These are phyloP conservation scores for Catocala nupta DNA, from an alignment of 2,888 invertebrate genomes.

Conservation along the genomic window DNA sequence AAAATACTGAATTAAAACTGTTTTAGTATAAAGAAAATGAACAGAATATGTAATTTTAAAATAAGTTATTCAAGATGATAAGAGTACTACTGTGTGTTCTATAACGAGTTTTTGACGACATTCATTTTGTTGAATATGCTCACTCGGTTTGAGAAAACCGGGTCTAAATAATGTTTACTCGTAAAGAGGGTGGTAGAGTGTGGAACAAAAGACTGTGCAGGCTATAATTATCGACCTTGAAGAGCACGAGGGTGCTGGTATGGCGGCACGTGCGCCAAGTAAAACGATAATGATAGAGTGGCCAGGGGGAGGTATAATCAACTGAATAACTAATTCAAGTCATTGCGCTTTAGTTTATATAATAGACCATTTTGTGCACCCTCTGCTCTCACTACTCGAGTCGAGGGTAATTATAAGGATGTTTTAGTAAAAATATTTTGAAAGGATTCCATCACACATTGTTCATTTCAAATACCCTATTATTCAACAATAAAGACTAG, in stretches of 20 bases:
- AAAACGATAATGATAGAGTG: conserved; percentile 86
- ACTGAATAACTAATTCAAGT: conserved; percentile 86
- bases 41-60: too few relatives aligned
- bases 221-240: conserved; percentile 83
- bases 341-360: conserved; percentile 77
- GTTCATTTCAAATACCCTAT: conserved; percentile 20
- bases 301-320: conserved; percentile 82
- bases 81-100: too few relatives aligned
- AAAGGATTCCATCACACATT: conserved; percentile 46
- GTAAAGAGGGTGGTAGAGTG: conserved; percentile 55
- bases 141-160: neutral
- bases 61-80: too few relatives aligned
- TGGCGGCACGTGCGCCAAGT: conserved; percentile 80
- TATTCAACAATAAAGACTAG: conserved; percentile 22
- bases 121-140: too few relatives aligned
- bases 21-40: too few relatives aligned
- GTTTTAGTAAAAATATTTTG: conserved; percentile 73
- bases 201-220: conserved; percentile 68
- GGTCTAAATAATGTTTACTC: conserved; percentile 49
- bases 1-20: too few relatives aligned
- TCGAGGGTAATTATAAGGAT: conserved; percentile 67
- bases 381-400: conserved; percentile 59
- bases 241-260: conserved; percentile 71
- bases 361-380: conserved; percentile 79
- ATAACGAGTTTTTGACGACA: too few relatives aligned